Conservation (phyloP, 2,888 invertebrate species). For the Harpagoxenus sublaevis region DNA sequence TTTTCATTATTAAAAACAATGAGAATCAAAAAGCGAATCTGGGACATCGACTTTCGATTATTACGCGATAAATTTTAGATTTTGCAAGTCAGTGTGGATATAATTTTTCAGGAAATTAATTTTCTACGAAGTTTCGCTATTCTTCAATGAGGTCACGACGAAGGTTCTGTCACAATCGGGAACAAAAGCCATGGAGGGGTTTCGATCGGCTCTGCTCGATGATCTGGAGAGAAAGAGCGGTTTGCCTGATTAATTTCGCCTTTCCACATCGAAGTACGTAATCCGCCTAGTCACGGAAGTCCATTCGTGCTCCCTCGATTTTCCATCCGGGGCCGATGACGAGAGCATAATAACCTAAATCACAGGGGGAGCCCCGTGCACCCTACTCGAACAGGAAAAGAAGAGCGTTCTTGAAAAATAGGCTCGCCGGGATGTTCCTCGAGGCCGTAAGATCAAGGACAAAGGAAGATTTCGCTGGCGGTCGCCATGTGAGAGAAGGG, state of each 20-base stretch:
- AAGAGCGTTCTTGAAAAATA: constrained; percentile 66
- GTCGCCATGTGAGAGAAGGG: constrained; percentile 35
- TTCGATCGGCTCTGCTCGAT: constrained; percentile 60
- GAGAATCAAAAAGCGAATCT: background rate
- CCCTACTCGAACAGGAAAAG: constrained; percentile 40
- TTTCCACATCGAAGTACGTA: constrained; percentile 71
- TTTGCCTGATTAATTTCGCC: constrained; percentile 74
- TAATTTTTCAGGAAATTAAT: constrained; percentile 37
- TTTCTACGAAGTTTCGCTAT: constrained; percentile 21
- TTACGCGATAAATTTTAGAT: constrained; percentile 13
- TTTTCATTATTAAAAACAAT: background rate
- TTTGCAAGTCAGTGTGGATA: background rate
- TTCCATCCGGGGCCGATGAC: constrained; percentile 70
- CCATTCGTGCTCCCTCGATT: constrained; percentile 70
- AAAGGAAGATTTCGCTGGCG: constrained; percentile 60
- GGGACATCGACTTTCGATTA: background rate
- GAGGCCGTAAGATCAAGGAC: constrained; percentile 62
- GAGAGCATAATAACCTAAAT: constrained; percentile 75
- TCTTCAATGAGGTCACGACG: constrained; percentile 33
- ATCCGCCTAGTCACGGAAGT: constrained; percentile 76
- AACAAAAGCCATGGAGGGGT: constrained; percentile 59
- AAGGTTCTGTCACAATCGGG: constrained; percentile 62
- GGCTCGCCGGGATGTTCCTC: constrained; percentile 63
- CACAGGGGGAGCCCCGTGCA: constrained; percentile 56
- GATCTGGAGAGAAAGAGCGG: constrained; percentile 37